phyloP scores from a whole-genome alignment of 2,797 vertebrate species.

The Nyctibius grandis region DNA sequence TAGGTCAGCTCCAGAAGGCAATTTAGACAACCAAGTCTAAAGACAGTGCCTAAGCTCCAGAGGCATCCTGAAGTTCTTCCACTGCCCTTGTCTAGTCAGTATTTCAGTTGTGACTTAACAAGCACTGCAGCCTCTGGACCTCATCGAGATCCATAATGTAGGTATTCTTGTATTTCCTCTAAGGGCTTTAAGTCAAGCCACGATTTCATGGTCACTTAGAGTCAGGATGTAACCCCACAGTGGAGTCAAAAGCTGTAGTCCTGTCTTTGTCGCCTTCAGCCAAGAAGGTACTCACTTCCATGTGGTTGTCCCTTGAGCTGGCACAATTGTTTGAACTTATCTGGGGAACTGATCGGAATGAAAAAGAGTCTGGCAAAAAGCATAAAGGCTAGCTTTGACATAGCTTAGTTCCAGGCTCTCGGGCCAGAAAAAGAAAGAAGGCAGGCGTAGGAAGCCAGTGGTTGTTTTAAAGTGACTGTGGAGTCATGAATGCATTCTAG shows the following conservation, averaged over 20 bases:
- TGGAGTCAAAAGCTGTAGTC: not conserved
- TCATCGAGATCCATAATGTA: not conserved
- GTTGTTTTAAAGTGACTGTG: not conserved
- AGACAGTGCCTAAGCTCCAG: not conserved
- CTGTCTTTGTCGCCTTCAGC: not conserved
- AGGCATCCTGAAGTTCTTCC: not conserved
- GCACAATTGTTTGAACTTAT: not conserved
- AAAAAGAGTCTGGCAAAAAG: not conserved
- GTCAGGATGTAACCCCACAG: not conserved
- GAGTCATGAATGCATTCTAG: not conserved
- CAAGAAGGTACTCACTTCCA: not conserved
- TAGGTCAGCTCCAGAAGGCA: not conserved
- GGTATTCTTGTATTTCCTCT: not conserved
- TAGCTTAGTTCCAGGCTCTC: not conserved
- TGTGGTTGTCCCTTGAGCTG: not conserved
- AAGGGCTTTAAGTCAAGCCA: not conserved
- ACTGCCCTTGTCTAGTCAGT: not conserved
- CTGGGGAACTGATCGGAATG: not conserved
- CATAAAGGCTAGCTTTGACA: not conserved
- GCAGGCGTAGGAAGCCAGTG: not conserved
- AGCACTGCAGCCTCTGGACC: not conserved
- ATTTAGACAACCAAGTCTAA: not conserved
- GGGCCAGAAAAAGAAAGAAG: not conserved
- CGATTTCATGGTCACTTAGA: not conserved
- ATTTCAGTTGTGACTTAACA: not conserved